These are phyloP conservation scores for Microtus ochrogaster DNA, from an alignment of 2,113 vertebrate genomes.

Conservation along the genomic window DNA sequence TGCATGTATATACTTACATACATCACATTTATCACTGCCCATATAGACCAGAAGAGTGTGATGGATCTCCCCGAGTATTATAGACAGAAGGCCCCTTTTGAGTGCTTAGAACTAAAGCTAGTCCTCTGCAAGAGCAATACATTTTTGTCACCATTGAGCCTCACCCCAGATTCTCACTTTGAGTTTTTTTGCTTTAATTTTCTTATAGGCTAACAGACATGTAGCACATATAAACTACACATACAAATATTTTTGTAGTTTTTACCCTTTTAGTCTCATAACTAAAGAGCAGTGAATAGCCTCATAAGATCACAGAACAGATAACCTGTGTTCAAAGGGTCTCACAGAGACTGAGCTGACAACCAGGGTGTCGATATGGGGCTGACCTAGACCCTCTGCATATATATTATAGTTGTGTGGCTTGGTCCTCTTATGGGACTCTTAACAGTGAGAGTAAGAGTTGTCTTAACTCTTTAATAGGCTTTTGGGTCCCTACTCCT, in stretches of 20 bases:
- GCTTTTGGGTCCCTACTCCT: background rate
- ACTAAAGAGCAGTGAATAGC: background rate
- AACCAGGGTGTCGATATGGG: background rate
- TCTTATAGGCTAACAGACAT: background rate
- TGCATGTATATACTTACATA: background rate
- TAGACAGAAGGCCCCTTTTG: background rate
- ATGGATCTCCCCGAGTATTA: background rate
- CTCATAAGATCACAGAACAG: background rate
- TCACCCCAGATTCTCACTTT: background rate
- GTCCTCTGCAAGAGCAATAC: background rate
- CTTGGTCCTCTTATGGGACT: background rate
- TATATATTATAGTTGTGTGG: background rate
- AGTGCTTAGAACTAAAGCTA: background rate
- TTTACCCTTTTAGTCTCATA: background rate
- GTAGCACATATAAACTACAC: background rate
- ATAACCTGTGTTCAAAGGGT: background rate
- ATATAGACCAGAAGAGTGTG: background rate
- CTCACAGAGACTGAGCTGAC: background rate
- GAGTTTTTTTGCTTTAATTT: background rate
- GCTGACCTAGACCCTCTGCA: background rate
- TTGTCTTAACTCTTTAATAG: background rate
- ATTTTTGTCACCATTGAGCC: background rate
- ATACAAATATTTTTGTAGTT: background rate
- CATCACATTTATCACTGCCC: background rate
- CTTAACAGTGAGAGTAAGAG: background rate